phyloP scores from a whole-genome alignment of 2,888 invertebrate genomes.

The Pemphredon lugubris region DNA sequence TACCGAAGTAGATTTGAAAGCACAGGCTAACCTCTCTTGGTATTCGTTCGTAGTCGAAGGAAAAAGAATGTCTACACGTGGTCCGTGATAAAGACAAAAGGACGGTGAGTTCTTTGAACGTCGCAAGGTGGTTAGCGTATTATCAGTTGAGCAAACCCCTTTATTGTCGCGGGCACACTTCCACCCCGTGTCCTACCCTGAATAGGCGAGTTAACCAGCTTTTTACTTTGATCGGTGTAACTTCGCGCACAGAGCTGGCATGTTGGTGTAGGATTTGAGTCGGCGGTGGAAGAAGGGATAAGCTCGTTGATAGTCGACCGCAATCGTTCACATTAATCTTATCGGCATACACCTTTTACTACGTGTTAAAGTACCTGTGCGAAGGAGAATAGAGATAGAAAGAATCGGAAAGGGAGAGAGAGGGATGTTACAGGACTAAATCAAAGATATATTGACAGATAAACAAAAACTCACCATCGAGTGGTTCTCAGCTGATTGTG shows the following conservation, averaged over 20 bases:
- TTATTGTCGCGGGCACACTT: constrained; percentile 29
- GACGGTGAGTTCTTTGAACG: constrained; percentile 38
- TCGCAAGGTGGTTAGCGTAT: constrained; percentile 27
- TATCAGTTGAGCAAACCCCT: constrained; percentile 49
- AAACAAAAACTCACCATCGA: no score
- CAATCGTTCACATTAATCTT: constrained; percentile 57
- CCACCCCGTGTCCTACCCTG: constrained; percentile 26
- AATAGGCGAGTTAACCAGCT: constrained; percentile 47
- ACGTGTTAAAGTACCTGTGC: constrained; percentile 14
- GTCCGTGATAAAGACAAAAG: constrained; percentile 17
- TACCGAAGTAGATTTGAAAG: neutral
- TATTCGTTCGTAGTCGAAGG: neutral
- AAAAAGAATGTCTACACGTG: constrained; percentile 8
- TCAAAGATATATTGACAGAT: no score
- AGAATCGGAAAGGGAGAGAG: no score
- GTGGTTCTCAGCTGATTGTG: no score
- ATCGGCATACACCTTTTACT: neutral
- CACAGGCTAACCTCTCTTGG: neutral
- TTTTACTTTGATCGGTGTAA: constrained; percentile 31
- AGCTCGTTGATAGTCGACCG: constrained; percentile 28
- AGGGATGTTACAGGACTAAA: no score
- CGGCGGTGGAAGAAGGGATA: constrained; percentile 29
- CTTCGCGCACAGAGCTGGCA: constrained; percentile 26
- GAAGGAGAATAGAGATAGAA: no score
- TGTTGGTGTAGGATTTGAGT: neutral